A percentile compares a stretch with the other conserved stretches of the same genome.
phyloP scores from a whole-genome alignment of 2,888 invertebrate genomes.

The Aplocera efformata region DNA sequence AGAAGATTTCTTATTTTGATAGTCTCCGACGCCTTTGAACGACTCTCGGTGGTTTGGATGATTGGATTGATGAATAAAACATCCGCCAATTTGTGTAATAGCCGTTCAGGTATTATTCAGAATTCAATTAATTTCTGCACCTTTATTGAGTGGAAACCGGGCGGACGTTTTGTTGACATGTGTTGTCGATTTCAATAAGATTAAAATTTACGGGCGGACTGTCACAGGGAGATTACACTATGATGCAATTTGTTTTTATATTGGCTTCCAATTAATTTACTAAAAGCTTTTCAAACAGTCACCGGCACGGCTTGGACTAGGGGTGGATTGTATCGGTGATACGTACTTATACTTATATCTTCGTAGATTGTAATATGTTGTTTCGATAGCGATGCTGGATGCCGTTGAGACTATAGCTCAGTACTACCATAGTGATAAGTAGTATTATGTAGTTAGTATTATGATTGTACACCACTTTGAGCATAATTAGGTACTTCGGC shows the following conservation, averaged over 20 bases:
- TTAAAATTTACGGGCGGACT: conserved; percentile 1
- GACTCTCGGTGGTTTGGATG: conserved; percentile 64
- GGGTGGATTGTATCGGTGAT: no score
- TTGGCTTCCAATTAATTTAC: conserved; percentile 15
- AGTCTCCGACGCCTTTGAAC: conserved; percentile 66
- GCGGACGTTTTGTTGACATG: no score
- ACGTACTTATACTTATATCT: no score
- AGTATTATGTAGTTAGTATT: no score
- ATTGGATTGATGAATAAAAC: conserved; percentile 77
- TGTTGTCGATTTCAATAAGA: conserved; percentile 13
- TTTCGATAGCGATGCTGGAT: no score
- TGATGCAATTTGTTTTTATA: conserved; percentile 10
- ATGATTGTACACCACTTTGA: no score
- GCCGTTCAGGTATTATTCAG: conserved; percentile 60
- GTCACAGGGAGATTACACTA: conserved; percentile 7
- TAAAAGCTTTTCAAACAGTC: conserved; percentile 11
- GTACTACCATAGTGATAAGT: no score
- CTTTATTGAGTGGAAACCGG: conserved; percentile 28
- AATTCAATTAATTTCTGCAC: conserved; percentile 54
- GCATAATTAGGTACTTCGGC: no score
- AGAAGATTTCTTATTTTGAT: conserved; percentile 54
- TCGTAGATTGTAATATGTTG: no score
- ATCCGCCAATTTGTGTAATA: conserved; percentile 73
- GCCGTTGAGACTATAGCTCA: no score
- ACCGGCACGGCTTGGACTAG: background rate